phyloP scores from a whole-genome alignment of 2,888 invertebrate genomes.

The Torymus aiolomorphi region DNA sequence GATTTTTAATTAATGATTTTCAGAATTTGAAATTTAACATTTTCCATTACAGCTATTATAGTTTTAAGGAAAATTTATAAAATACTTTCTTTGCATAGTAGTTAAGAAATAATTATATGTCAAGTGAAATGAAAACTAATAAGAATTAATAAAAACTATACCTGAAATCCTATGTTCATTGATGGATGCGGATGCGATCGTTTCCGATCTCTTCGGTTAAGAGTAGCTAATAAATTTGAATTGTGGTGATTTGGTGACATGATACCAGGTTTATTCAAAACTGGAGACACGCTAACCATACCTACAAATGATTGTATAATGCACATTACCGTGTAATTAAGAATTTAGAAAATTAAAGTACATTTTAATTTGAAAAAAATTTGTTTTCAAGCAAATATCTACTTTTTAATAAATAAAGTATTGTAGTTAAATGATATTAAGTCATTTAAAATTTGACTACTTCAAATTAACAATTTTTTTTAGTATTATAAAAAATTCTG shows the following conservation, averaged over 20 bases:
- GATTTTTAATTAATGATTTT: slow-evolving; percentile 21
- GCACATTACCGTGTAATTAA: background rate
- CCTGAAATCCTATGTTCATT: slow-evolving; percentile 79
- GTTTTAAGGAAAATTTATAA: too few relatives aligned
- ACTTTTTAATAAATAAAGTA: too few relatives aligned
- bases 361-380: too few relatives aligned
- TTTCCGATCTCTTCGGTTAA: slow-evolving; percentile 76
- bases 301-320: slow-evolving; percentile 60
- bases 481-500: background rate
- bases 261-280: slow-evolving; percentile 75
- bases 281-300: slow-evolving; percentile 76
- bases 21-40: too few relatives aligned
- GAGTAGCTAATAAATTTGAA: slow-evolving; percentile 71
- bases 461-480: background rate
- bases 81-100: background rate
- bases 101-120: slow-evolving; percentile 5
- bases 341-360: background rate
- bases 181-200: slow-evolving; percentile 78
- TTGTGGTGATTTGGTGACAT: slow-evolving; percentile 74
- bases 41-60: too few relatives aligned
- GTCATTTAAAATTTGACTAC: too few relatives aligned
- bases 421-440: too few relatives aligned
- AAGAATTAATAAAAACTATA: slow-evolving; percentile 66
- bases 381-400: too few relatives aligned
- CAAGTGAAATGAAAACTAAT: slow-evolving; percentile 37